A percentile compares a stretch with the other conserved stretches of the same genome.
Evolutionary conservation across 2,888 invertebrate species (phyloP).

Genomic region (Dryobota labecula): DNA sequence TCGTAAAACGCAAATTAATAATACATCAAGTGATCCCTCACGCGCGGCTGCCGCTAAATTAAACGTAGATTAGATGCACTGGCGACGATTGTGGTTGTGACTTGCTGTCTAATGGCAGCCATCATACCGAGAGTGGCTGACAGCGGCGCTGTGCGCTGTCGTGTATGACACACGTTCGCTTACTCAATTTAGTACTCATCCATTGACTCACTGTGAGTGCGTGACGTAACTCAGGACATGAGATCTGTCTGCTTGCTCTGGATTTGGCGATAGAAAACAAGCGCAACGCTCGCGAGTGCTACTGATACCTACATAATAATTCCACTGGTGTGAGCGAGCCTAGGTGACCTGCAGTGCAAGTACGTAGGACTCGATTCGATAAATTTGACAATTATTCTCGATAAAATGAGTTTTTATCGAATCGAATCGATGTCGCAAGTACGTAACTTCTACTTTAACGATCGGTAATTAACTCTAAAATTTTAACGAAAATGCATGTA

Average conservation of each 20-base stretch:
- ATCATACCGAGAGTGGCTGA: slow-evolving; percentile 3
- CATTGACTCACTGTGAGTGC: slow-evolving; percentile 38
- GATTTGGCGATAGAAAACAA: neutral
- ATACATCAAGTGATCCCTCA: slow-evolving; percentile 9
- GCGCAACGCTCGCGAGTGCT: neutral
- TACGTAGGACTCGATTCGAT: no score
- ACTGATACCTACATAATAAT: no score
- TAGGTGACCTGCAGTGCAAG: no score
- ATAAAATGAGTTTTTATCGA: no score
- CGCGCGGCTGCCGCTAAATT: slow-evolving; percentile 13
- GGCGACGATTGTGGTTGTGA: slow-evolving; percentile 16
- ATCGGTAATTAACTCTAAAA: no score
- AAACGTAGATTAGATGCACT: slow-evolving; percentile 37
- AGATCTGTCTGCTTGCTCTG: neutral
- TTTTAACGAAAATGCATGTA: no score
- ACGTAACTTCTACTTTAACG: no score
- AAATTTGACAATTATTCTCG: no score
- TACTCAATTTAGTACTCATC: slow-evolving; percentile 32
- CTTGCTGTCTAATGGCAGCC: neutral
- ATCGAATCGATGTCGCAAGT: no score
- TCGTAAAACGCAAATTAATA: slow-evolving; percentile 18
- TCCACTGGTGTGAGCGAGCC: no score
- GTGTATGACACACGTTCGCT: slow-evolving; percentile 35
- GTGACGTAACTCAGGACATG: neutral
- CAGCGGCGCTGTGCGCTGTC: neutral